Evolutionary conservation across 2,888 invertebrate genomes (phyloP).

Genomic region (Hemicrepidius hirtus): DNA sequence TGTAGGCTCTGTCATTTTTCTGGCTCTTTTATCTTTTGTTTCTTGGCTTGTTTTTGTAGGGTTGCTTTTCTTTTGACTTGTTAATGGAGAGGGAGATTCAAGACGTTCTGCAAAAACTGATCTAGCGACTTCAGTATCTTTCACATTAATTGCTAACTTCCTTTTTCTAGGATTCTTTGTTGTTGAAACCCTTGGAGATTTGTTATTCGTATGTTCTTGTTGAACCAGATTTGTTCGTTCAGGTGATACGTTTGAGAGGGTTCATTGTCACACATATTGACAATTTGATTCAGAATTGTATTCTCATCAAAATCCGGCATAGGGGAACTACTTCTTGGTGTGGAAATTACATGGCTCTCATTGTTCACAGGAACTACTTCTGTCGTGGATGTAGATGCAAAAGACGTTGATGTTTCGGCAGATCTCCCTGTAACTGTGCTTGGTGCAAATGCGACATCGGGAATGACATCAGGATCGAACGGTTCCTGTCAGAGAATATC

Average conservation of each 20-base stretch:
- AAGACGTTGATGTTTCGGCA: slow-evolving; percentile 12
- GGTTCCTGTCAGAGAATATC: too few species aligned
- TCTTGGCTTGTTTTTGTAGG: background rate
- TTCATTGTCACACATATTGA: background rate
- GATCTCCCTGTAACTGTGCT: background rate
- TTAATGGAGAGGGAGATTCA: background rate
- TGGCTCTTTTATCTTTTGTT: background rate
- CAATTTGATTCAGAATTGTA: background rate
- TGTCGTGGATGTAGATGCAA: slow-evolving; percentile 1
- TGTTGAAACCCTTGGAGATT: background rate
- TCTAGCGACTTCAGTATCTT: slow-evolving; percentile 2
- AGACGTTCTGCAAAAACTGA: slow-evolving; percentile 1
- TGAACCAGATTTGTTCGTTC: background rate
- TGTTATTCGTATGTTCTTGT: slow-evolving; percentile 1
- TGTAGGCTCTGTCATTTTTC: background rate
- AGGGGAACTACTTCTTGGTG: slow-evolving; percentile 7
- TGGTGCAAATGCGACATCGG: background rate
- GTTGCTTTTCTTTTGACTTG: slow-evolving; percentile 1
- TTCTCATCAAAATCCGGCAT: background rate
- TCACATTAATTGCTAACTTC: background rate
- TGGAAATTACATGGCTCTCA: slow-evolving; percentile 7
- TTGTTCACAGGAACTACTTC: slow-evolving; percentile 15
- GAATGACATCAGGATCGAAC: background rate
- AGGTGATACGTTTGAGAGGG: background rate
- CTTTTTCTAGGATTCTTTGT: background rate